A percentile compares a stretch with the other conserved stretches of the same genome.
phyloP scores from a whole-genome alignment of 1,140 invertebrate genomes.

The Theocolax elegans region DNA sequence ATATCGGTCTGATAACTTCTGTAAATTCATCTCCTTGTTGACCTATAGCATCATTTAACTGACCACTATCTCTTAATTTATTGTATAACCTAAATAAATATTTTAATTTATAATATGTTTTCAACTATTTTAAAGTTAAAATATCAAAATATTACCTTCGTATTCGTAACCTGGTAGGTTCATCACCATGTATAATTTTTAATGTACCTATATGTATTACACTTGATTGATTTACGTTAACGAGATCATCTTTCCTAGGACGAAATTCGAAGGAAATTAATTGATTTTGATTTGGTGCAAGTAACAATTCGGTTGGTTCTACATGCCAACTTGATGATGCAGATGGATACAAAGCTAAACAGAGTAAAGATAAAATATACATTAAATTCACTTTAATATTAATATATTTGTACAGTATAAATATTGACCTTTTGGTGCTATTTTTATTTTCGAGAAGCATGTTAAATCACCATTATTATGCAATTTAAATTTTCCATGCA shows the following conservation, averaged over 20 bases:
- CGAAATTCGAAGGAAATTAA: constrained; percentile 58
- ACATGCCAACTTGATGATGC: constrained; percentile 60
- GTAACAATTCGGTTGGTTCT: constrained; percentile 58
- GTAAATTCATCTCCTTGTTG: constrained; percentile 57
- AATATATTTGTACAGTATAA: not conserved
- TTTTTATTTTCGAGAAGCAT: constrained; percentile 63
- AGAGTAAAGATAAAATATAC: constrained; percentile 17
- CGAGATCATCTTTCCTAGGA: constrained; percentile 60
- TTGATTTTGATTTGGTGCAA: constrained; percentile 55
- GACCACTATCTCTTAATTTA: constrained; percentile 58
- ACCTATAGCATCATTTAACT: constrained; percentile 53
- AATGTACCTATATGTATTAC: constrained; percentile 61
- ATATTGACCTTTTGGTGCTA: constrained; percentile 61
- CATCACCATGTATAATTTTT: constrained; percentile 61
- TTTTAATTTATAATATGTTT: constrained; percentile 4
- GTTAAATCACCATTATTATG: constrained; percentile 65
- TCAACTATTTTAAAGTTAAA: too few relatives aligned
- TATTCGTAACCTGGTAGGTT: constrained; percentile 62
- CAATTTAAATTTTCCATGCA: constrained; percentile 60
- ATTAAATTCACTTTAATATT: constrained; percentile 5
- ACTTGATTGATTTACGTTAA: constrained; percentile 49
- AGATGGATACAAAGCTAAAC: constrained; percentile 57
- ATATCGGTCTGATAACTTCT: constrained; percentile 58
- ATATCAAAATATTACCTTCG: constrained; percentile 53
- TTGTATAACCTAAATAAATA: constrained; percentile 54